Evolutionary conservation across 2,113 vertebrate genomes (phyloP).

Genomic region (Mustela nigripes): DNA sequence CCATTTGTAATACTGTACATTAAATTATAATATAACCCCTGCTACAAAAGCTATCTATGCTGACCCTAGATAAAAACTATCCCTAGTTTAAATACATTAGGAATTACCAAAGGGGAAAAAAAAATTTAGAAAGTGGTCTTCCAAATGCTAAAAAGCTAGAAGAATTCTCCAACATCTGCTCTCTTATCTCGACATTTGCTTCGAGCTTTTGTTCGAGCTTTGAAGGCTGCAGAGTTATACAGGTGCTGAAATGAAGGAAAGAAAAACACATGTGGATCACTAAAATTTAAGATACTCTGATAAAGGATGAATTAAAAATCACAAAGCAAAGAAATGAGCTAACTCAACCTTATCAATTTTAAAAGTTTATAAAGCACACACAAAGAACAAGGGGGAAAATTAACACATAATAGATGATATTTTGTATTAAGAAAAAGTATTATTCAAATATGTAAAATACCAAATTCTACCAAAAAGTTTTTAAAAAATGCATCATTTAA

Average conservation of each 20-base stretch:
- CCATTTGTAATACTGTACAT: conserved; percentile 73
- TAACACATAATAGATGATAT: neutral
- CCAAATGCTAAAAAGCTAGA: conserved; percentile 86
- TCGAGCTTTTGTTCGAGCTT: conserved; percentile 98
- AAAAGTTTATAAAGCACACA: neutral
- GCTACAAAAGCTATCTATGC: conserved; percentile 70
- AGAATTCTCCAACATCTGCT: conserved; percentile 96
- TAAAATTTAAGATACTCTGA: neutral
- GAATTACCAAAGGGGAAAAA: conserved; percentile 53
- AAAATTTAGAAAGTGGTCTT: conserved; percentile 67
- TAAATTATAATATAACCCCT: conserved; percentile 75
- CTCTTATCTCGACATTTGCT: conserved; percentile 99
- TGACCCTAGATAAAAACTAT: conserved; percentile 69
- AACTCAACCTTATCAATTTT: neutral
- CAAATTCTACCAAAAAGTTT: neutral
- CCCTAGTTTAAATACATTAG: conserved; percentile 75
- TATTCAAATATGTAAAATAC: neutral
- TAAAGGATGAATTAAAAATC: neutral
- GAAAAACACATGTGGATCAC: neutral
- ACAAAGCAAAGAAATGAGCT: neutral
- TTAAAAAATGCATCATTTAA: neutral
- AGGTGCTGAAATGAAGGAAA: conserved; percentile 91
- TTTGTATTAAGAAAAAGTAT: neutral
- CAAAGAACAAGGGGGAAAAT: neutral
- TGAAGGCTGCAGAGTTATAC: conserved; percentile 98